Percentiles rank a stretch among this genome's conserved stretches.
Conservation (phyloP, 1,140 invertebrate species). For the Oscheius sp. region DNA sequence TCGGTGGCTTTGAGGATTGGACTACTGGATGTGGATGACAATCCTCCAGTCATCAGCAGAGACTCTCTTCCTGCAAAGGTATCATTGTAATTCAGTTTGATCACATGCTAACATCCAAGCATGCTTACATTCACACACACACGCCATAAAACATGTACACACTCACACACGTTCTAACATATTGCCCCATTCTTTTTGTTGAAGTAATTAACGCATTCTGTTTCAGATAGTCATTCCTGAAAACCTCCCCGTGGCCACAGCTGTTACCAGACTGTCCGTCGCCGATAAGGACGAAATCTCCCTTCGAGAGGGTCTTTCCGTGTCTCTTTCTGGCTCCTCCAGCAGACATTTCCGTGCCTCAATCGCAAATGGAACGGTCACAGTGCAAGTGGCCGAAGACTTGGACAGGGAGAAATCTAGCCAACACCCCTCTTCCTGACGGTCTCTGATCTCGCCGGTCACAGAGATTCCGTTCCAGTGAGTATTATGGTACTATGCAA, state of each 20-base stretch:
- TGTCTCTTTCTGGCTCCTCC: not conserved
- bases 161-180: no score
- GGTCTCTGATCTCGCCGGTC: not conserved
- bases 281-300: not conserved
- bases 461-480: not conserved
- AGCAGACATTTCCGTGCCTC: not conserved
- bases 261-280: not conserved
- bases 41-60: slow-evolving; percentile 5
- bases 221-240: not conserved
- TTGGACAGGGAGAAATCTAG: not conserved
- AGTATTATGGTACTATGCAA: not conserved
- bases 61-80: not conserved
- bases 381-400: not conserved
- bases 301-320: not conserved
- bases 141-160: no score
- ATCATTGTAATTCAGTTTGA: no score
- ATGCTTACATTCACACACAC: no score
- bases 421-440: not conserved
- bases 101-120: no score
- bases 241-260: not conserved
- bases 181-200: no score
- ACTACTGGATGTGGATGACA: slow-evolving; percentile 19
- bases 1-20: not conserved
- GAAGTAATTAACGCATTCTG: not conserved
- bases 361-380: slow-evolving; percentile 4